Conservation (phyloP, 1,140 invertebrate genomes). For the Macrobrachium rosenbergii region DNA sequence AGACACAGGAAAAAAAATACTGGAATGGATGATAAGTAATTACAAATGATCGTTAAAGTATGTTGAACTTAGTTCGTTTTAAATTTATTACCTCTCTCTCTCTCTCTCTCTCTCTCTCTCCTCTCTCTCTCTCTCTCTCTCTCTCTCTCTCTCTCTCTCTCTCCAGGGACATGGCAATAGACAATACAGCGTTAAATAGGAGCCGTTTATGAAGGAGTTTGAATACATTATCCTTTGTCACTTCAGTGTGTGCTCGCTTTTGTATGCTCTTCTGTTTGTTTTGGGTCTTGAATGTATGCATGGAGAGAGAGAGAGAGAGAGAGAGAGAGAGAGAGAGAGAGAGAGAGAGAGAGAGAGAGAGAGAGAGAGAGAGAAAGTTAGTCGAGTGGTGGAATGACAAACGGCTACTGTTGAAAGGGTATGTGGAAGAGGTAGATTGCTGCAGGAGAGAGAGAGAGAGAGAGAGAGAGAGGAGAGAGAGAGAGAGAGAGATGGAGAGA, state of each 20-base stretch:
- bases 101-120: neutral
- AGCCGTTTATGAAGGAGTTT: no score
- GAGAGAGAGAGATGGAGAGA: neutral
- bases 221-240: no score
- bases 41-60: neutral
- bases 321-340: neutral
- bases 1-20: neutral
- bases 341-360: neutral
- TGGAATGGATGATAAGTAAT: neutral
- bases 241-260: no score
- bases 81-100: neutral
- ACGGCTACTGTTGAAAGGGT: neutral
- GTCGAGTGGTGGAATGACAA: neutral
- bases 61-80: neutral
- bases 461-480: neutral
- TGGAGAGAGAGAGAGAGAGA: constrained; percentile 12
- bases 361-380: neutral
- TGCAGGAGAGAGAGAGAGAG: neutral
- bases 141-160: constrained; percentile 25
- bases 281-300: neutral
- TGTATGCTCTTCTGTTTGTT: no score
- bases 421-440: neutral
- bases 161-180: neutral
- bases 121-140: neutral
- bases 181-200: neutral